Base-by-base conservation (phyloP, 2,797 vertebrate genomes). In the Smutsia temminckii region DNA sequence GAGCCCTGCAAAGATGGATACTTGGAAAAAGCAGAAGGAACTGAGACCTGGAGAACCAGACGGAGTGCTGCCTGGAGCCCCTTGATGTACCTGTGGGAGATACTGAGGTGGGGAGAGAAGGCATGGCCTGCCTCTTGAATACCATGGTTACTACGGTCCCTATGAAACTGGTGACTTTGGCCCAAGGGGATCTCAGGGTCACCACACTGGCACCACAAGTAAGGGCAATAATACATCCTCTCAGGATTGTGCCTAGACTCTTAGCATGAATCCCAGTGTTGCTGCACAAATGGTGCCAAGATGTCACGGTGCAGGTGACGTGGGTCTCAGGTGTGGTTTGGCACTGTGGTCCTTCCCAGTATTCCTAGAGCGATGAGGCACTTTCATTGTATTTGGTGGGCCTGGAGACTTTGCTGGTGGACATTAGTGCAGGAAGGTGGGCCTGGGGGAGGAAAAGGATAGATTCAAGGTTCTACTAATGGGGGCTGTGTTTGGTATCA, bases 361-460 rank as follows among this genome's bases (percentile, higher is more conserved):
- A 21, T 29, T 92, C 32, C 10, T 53, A 29, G 23, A 16, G 11
- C 17, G 5, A 6, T 27, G 18, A 89, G 25, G 0, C 1, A 49
- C 1, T 13, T 17, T 40, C 16, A 5, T 32, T 46, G 10, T n/a
- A 2, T 4, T 14, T 17, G 40, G 29, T n/a, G 18, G 11, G 3
- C 17, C 55, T 66, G 40, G 10, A 75, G 49, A 12, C 8, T 34
- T 68, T 10, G n/a, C 23, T 86, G 40, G 7, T n/a, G 20, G 37
- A n/a, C 57, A 42, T 61, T 53, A 57, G 16, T 63, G 17, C 10
- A 75, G 86, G 37, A 63, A 87, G 51, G 32, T 23, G 11, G 20
- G 86, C 46, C 25, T 23, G 23, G 13, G 69, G 17, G 17, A 81
- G 37, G 16, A 34, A 63, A 61, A 46, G 7, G 20, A 7, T 42